Conservation (phyloP, 2,113 vertebrate genomes). For the Petrocephalus zakoni region DNA sequence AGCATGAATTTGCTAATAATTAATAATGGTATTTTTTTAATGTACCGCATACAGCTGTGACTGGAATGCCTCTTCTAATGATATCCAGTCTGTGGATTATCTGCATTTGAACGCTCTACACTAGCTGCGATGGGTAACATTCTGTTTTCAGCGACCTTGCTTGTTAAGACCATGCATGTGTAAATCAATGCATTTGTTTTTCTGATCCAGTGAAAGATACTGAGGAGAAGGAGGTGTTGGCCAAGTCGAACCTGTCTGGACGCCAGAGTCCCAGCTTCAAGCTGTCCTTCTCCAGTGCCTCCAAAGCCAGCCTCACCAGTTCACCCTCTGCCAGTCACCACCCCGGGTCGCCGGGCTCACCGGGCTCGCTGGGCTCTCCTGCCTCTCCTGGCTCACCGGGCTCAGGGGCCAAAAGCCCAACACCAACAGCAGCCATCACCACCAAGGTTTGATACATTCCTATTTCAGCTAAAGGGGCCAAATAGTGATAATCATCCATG, state of each 20-base stretch:
- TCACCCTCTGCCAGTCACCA: conserved; percentile 78
- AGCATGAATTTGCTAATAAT: neutral
- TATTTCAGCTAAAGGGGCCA: neutral
- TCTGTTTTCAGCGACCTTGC: neutral
- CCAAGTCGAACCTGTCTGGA: conserved; percentile 87
- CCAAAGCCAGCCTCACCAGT: conserved; percentile 85
- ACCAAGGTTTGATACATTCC: conserved; percentile 71
- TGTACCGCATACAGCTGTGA: neutral
- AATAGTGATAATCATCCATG: neutral
- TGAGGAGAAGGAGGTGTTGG: conserved; percentile 92
- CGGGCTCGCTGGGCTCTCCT: conserved; percentile 59
- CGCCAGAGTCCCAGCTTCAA: conserved; percentile 98
- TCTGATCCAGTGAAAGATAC: conserved; percentile 81
- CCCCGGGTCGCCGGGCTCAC: conserved; percentile 79
- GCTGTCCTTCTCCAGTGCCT: conserved; percentile 89
- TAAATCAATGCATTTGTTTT: neutral
- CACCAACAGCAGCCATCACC: conserved; percentile 84
- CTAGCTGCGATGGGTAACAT: neutral
- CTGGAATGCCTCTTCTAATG: neutral
- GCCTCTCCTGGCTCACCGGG: conserved; percentile 79
- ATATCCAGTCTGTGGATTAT: neutral
- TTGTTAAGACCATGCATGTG: neutral
- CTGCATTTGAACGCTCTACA: neutral
- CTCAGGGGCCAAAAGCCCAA: conserved; percentile 82
- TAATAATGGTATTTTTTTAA: neutral